Evolutionary conservation across 2,113 vertebrate genomes (phyloP).

Genomic region (Siphamia tubifer): DNA sequence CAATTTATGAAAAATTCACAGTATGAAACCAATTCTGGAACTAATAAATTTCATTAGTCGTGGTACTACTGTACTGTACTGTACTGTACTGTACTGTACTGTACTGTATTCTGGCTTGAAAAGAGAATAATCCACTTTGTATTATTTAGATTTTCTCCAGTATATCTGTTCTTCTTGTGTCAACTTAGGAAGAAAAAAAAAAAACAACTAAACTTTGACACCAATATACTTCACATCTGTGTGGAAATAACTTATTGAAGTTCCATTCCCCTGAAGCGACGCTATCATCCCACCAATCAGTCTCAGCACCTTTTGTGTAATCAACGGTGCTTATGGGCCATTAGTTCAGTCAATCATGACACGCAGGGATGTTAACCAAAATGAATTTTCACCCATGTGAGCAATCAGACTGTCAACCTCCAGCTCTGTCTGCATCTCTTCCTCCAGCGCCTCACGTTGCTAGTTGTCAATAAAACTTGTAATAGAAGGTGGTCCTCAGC

Average conservation of each 20-base stretch:
- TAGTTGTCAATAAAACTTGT: conserved; percentile 20
- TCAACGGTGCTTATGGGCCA: conserved; percentile 42
- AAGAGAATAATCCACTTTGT: too few species aligned
- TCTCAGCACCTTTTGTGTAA: conserved; percentile 40
- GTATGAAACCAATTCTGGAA: too few species aligned
- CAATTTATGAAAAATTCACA: too few species aligned
- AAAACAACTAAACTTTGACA: background rate
- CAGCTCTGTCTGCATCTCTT: background rate
- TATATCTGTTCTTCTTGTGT: background rate
- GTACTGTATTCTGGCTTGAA: too few species aligned
- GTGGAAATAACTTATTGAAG: conserved; percentile 17
- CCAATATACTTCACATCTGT: background rate
- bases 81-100: too few species aligned
- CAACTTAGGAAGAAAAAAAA: background rate
- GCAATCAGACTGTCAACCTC: conserved; percentile 4
- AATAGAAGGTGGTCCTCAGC: conserved; percentile 37
- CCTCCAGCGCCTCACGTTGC: background rate
- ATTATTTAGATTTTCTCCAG: too few species aligned
- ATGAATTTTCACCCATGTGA: conserved; percentile 50
- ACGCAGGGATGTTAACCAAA: conserved; percentile 6
- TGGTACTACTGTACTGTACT: too few species aligned
- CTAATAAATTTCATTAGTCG: too few species aligned
- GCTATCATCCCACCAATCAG: conserved; percentile 31
- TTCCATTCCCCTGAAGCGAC: background rate
- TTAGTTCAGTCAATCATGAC: conserved; percentile 43